These are phyloP conservation scores for Harpegnathos saltator DNA, from an alignment of 1,140 invertebrate species.

Conservation along the genomic window DNA sequence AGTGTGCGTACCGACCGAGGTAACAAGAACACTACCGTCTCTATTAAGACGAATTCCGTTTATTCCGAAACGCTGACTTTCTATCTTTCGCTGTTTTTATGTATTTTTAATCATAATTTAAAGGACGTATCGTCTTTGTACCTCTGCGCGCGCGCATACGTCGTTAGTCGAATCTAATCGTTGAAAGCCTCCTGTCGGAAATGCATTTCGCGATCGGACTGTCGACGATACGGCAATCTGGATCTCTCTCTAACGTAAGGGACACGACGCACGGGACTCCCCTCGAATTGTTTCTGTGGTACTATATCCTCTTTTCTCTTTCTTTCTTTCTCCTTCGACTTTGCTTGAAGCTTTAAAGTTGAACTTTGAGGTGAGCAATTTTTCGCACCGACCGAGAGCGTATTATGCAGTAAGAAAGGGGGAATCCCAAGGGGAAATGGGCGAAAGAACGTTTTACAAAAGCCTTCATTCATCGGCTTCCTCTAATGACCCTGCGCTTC, in stretches of 20 bases:
- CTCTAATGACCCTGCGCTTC: slow-evolving; percentile 20
- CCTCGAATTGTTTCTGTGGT: no score
- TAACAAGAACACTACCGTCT: not conserved
- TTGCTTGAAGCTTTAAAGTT: no score
- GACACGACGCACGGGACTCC: no score
- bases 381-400: not conserved
- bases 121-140: slow-evolving; percentile 31
- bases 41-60: slow-evolving; percentile 6
- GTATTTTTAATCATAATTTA: not conserved
- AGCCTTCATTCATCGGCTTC: slow-evolving; percentile 10
- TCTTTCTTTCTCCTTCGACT: no score
- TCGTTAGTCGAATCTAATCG: slow-evolving; percentile 55
- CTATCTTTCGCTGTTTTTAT: not conserved
- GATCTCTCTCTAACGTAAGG: no score
- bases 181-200: slow-evolving; percentile 64
- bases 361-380: not conserved
- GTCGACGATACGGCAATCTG: slow-evolving; percentile 61
- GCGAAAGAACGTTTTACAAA: not conserved
- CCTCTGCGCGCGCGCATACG: not conserved
- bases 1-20: not conserved
- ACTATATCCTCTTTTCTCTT: no score
- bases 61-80: not conserved
- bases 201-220: slow-evolving; percentile 57
- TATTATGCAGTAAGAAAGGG: not conserved
- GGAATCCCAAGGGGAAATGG: not conserved